Conservation (phyloP, 2,797 vertebrate species). For the Poecilia gillii region DNA sequence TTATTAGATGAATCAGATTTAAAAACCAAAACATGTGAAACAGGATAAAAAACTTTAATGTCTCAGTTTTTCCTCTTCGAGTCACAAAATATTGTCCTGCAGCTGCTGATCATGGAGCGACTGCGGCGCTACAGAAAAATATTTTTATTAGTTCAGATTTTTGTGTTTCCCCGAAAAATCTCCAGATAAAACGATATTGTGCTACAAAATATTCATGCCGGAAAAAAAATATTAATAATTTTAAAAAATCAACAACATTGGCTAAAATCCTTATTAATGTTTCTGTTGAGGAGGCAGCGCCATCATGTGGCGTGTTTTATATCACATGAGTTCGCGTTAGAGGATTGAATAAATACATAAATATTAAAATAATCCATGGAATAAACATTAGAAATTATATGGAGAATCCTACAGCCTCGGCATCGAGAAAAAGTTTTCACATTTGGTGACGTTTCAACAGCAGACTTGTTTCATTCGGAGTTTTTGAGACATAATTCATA, state of each 20-base stretch:
- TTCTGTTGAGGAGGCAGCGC: constrained; percentile 29
- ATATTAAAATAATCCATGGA: background rate
- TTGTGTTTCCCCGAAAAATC: background rate
- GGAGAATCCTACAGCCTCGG: background rate
- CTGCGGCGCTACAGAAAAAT: background rate
- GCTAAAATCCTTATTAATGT: background rate
- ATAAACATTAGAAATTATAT: background rate
- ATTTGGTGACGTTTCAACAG: background rate
- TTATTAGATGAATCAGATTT: constrained; percentile 35
- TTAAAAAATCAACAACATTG: background rate
- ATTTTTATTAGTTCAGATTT: background rate
- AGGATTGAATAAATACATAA: background rate
- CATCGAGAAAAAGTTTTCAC: background rate
- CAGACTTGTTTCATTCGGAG: background rate
- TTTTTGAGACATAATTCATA: background rate
- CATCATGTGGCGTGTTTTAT: constrained; percentile 44
- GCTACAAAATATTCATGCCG: no score
- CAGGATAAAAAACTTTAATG: background rate
- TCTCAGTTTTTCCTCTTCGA: background rate
- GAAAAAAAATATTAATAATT: background rate
- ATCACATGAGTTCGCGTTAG: background rate
- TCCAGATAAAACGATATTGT: background rate
- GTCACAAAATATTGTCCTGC: background rate
- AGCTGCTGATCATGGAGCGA: background rate
- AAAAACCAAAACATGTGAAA: background rate